phyloP scores from a whole-genome alignment of 2,888 invertebrate genomes.

The Allygus modestus region DNA sequence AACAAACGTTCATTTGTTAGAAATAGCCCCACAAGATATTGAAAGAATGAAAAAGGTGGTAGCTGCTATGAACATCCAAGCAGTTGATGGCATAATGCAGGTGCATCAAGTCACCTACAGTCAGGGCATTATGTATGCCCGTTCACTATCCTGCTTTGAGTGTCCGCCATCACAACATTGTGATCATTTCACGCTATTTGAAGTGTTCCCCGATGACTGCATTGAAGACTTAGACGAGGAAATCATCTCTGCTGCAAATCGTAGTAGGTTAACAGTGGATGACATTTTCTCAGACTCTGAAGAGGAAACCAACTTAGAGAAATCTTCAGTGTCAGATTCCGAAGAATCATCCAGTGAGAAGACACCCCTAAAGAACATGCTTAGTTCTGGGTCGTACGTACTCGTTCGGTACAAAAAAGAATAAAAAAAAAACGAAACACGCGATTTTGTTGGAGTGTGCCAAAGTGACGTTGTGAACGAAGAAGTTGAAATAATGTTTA shows the following conservation, averaged over 20 bases:
- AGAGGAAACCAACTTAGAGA: background rate
- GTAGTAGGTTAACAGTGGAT: background rate
- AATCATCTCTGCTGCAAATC: background rate
- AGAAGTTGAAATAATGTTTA: background rate
- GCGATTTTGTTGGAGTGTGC: background rate
- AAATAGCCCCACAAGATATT: background rate
- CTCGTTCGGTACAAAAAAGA: background rate
- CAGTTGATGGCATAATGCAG: background rate
- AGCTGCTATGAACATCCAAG: background rate
- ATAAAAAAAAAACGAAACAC: background rate
- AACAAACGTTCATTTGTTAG: background rate
- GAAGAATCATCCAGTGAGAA: background rate
- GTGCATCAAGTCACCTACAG: slow-evolving; percentile 9
- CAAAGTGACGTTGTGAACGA: background rate
- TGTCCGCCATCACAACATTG: background rate
- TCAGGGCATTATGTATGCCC: background rate
- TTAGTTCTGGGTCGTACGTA: background rate
- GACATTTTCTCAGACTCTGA: background rate
- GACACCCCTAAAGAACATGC: background rate
- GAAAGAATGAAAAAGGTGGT: background rate
- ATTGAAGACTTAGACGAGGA: background rate
- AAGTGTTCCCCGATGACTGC: background rate
- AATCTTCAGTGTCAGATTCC: background rate
- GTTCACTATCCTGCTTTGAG: background rate
- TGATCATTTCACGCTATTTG: background rate